A percentile compares a stretch with the other conserved stretches of the same genome.
Conservation (phyloP, 2,113 vertebrate species). For the Dicrurus megarhynchus region DNA sequence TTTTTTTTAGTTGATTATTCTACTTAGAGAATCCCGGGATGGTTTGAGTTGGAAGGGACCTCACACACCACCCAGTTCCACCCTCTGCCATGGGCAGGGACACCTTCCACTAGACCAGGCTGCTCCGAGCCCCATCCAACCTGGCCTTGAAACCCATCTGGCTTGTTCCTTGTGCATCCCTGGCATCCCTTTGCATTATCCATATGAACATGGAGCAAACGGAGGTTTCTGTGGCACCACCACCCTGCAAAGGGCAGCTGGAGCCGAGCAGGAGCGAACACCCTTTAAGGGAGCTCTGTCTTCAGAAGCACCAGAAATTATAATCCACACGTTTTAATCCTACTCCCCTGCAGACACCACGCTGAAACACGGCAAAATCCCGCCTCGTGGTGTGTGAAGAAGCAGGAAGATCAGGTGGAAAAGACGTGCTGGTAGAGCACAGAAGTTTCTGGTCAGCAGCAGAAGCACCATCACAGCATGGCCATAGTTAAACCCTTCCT, state of each 20-base stretch:
- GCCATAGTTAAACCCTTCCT: rapidly evolving
- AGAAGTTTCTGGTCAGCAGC: background rate
- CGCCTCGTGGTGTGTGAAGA: rapidly evolving
- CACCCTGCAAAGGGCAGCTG: background rate
- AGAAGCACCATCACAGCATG: background rate
- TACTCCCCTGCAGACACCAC: rapidly evolving
- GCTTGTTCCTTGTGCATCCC: background rate
- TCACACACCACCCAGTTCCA: background rate
- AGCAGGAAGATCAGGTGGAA: background rate
- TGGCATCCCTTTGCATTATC: rapidly evolving
- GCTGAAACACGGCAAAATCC: background rate
- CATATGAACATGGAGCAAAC: rapidly evolving
- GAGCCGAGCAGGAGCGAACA: too few species aligned
- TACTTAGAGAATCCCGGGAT: rapidly evolving
- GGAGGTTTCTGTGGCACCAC: background rate
- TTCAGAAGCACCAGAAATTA: rapidly evolving
- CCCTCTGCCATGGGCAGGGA: background rate
- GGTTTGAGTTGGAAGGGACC: too few species aligned
- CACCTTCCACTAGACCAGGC: rapidly evolving
- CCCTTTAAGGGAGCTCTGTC: background rate
- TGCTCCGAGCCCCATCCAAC: background rate
- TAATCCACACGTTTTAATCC: rapidly evolving
- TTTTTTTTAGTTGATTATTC: rapidly evolving
- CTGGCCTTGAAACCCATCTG: background rate
- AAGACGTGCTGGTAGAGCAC: rapidly evolving